Base-by-base conservation (phyloP, 2,113 vertebrate species). In the Ammodytes dubius region DNA sequence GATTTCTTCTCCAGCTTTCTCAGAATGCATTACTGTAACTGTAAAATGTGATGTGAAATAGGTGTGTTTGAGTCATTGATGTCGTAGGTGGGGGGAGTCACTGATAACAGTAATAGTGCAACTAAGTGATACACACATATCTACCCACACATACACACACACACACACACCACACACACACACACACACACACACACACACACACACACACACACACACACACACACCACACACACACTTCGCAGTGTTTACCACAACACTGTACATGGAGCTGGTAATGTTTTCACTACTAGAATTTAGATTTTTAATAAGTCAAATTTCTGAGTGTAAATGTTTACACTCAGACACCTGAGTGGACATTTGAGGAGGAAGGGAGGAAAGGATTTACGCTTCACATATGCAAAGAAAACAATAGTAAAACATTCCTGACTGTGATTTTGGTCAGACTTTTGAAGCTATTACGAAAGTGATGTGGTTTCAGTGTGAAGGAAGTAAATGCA, bases 71-170 rank as follows among this genome's bases (percentile, higher is more conserved):
- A 87, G 74, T 94, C 90, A 94, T 83, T 83, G 65, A 64, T 19
- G 69, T 52, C 86, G 90, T 94, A 88, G 94, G 93, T 89, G 94
- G 93, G 90, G 27, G 92, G 88, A 93, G 91, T 89, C 83, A 89
- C 87, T 85, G 72, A 86, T 74, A 84, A 84, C 75, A 87, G 89
- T 89, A 77, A 87, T 84, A 82, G 59, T 64, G 54, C 45, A 79
- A 88, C 53, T 27, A 61, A 54, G 58, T 59, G 61, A 73, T n/a
- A n/a, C 53, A 79, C n/a, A 77, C 4, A 37, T 46, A 64, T 60
- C 14, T 10, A 54, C 59, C 45, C 42, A 69, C 79, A 70, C 60
- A 81, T 77, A 65, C 50, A 50, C 57, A 84, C 17, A 65, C 64
- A 79, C n/a, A 65, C 63, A 43, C 40, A 43, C 60, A 63, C 27